Evolutionary conservation across 1,140 invertebrate genomes (phyloP), one percentile per base, ranked within the genome.

Genomic region (Nylanderia fulva): DNA sequence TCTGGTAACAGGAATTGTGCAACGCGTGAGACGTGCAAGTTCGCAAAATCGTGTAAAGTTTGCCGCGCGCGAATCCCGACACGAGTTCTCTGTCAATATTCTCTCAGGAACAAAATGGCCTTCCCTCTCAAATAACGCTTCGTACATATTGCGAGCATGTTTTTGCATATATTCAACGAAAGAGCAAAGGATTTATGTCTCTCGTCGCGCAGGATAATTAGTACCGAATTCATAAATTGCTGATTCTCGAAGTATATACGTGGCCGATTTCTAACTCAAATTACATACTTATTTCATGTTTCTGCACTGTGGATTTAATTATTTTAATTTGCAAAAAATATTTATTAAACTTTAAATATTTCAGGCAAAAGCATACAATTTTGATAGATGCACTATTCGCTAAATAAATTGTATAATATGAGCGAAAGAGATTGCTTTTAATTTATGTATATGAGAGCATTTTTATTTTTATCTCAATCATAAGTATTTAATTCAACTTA

Each of bases 81-180:
- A 69, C 60, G 84, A 86, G 84, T 66, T 74, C 84, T 86, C 56
- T 87, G 86, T 87, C 76, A 87, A 87, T 86, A 87, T 86, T 69
- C 68, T 69, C 68, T 82, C 60, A 54, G 74, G 33, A 77, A 58
- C 74, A 33, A 71, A 74, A 72, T 69, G 82, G 80, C 75, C 83
- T 82, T 85, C 75, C 63, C 39, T 74, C 72, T 79, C 66, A 87
- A 87, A 87, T 75, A 80, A 71, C 66, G 58, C 52, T 33, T 72
- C 74, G 76, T 48, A 39, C 74, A 64, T 75, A 77, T 76, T 84
- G 61, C 74, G 52, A 79, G 66, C 60, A 72, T 56, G 45, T 87
- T 76, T 75, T 61, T 21, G 68, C 68, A 54, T 56, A 60, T 45
- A 21, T 27, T 8, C 39, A 39, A 7, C 13, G 27, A 54, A 64